phyloP scores from a whole-genome alignment of 2,888 invertebrate species.

The Sphinx pinastri region DNA sequence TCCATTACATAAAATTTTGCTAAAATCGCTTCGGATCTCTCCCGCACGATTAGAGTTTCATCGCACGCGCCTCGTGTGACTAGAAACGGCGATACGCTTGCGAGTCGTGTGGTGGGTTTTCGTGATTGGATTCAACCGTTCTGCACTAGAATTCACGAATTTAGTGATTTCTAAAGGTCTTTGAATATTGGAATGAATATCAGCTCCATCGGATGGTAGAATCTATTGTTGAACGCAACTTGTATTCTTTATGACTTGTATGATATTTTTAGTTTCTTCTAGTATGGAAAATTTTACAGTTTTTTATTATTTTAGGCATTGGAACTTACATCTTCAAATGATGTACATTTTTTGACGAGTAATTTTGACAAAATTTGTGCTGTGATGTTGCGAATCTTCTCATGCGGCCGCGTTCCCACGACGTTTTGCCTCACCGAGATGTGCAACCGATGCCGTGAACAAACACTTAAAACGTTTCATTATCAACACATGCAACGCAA shows the following conservation, averaged over 20 bases:
- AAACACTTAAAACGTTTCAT: slow-evolving; percentile 18
- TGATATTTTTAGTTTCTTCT: no score
- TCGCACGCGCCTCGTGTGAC: slow-evolving; percentile 10
- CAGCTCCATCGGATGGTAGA: no score
- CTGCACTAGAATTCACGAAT: background rate
- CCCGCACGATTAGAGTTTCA: slow-evolving; percentile 5
- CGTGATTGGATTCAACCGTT: background rate
- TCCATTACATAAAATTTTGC: slow-evolving; percentile 25
- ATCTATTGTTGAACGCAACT: no score
- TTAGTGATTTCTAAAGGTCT: background rate
- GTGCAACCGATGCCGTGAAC: slow-evolving; percentile 15
- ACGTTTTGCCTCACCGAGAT: slow-evolving; percentile 14
- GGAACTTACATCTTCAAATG: no score
- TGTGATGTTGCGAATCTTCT: slow-evolving; percentile 16
- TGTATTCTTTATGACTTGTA: no score
- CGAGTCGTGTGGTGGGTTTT: background rate
- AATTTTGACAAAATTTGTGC: background rate
- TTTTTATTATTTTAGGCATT: no score
- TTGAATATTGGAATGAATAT: background rate
- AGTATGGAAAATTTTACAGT: no score
- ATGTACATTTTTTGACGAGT: background rate
- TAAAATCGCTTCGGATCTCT: slow-evolving; percentile 17
- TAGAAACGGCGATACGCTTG: background rate
- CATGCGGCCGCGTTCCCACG: slow-evolving; percentile 19
- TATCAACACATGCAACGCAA: slow-evolving; percentile 17